These are phyloP conservation scores for Hemichromis elongatus DNA, from an alignment of 2,113 vertebrate species.

Conservation along the genomic window DNA sequence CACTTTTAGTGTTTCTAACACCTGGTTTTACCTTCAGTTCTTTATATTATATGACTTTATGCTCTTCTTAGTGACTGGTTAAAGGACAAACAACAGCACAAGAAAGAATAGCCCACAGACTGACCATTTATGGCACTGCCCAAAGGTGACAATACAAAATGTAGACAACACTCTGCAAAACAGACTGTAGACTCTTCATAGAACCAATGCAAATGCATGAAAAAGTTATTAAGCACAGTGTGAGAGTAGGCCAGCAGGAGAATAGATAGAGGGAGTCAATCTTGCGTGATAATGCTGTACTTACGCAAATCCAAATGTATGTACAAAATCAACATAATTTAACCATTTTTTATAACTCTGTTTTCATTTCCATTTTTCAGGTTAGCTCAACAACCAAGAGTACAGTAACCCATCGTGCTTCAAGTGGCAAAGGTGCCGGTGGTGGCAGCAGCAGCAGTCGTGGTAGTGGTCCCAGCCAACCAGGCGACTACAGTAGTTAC, in stretches of 20 bases:
- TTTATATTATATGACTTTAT: background rate
- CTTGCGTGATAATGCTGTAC: background rate
- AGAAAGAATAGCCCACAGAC: too few species aligned
- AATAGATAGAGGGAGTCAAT: background rate
- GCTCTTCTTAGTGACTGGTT: background rate
- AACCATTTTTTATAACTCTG: background rate
- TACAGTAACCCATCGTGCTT: slow-evolving; percentile 63
- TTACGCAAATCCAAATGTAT: background rate
- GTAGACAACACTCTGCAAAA: too few species aligned
- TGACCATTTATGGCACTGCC: too few species aligned
- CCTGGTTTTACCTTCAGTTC: background rate
- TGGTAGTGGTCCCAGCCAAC: slow-evolving; percentile 58
- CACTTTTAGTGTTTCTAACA: too few species aligned
- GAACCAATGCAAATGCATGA: background rate
- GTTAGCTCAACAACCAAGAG: slow-evolving; percentile 78
- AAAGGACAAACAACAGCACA: background rate
- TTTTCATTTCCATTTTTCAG: slow-evolving; percentile 6
- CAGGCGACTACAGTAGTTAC: slow-evolving; percentile 78
- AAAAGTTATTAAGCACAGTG: background rate
- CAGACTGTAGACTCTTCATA: background rate
- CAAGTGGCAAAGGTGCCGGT: slow-evolving; percentile 60
- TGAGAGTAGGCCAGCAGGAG: background rate
- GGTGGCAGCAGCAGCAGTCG: slow-evolving; percentile 62
- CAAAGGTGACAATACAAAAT: too few species aligned
- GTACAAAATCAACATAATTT: background rate